These are phyloP conservation scores for Gorsachius goisagi DNA, from an alignment of 2,113 vertebrate species.

Conservation along the genomic window DNA sequence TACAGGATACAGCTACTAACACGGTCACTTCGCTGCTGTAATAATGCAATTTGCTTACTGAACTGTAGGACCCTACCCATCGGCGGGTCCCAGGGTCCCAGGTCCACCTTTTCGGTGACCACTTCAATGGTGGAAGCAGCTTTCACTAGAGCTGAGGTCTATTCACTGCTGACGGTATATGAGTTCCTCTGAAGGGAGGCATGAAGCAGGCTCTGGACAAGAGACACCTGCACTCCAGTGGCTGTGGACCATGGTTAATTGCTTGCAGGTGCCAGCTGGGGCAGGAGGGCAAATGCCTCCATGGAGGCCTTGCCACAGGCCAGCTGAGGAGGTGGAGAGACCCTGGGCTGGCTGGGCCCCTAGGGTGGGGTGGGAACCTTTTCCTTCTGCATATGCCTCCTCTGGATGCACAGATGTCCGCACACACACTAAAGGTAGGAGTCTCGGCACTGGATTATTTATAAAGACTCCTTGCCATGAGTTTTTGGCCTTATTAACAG, in stretches of 20 bases:
- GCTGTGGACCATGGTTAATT: neutral
- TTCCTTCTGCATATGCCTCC: neutral
- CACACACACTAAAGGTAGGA: neutral
- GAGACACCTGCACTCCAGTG: neutral
- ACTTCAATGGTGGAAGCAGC: neutral
- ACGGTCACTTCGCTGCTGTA: neutral
- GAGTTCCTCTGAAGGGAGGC: neutral
- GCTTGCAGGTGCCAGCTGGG: fast-evolving
- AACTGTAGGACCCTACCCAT: neutral
- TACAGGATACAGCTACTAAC: neutral
- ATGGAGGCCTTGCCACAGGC: neutral
- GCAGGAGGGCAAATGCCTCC: neutral
- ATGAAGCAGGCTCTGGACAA: neutral
- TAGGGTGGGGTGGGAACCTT: neutral
- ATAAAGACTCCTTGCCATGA: neutral
- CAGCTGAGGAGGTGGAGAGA: neutral
- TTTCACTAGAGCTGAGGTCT: neutral
- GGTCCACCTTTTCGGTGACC: fast-evolving
- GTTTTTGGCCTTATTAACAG: neutral
- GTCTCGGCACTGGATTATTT: neutral
- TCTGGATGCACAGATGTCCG: neutral
- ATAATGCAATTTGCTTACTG: neutral
- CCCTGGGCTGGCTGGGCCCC: neutral
- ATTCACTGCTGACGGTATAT: neutral
- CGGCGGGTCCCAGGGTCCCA: fast-evolving